Percentiles rank a stretch among this genome's conserved stretches.
Conservation (phyloP, 2,797 vertebrate genomes). For the Rhincodon typus region DNA sequence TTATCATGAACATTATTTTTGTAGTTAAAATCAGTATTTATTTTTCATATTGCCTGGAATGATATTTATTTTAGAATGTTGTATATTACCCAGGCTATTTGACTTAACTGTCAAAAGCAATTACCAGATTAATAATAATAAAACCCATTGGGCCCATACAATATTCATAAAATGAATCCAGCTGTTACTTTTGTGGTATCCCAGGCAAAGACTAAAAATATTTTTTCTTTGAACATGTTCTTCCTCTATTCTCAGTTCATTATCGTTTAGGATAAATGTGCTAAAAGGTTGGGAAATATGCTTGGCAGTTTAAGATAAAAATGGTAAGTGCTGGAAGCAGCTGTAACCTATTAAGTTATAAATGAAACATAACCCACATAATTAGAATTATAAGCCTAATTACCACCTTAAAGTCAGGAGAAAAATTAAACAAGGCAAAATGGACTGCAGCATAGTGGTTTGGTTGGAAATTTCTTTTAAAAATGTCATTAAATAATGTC, state of each 20-base stretch:
- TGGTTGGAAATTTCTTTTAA: not conserved
- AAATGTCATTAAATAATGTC: not conserved
- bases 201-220: not conserved
- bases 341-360: constrained; percentile 19
- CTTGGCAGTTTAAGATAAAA: not conserved
- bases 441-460: not conserved
- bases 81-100: not conserved
- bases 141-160: not conserved
- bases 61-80: constrained; percentile 10
- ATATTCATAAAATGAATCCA: constrained; percentile 26
- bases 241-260: not conserved
- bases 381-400: constrained; percentile 32
- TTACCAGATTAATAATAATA: constrained; percentile 31
- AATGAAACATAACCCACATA: constrained; percentile 24
- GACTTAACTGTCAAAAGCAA: constrained; percentile 24
- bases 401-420: not conserved
- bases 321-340: constrained; percentile 11
- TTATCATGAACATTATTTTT: not conserved
- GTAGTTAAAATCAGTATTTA: constrained; percentile 13
- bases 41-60: not conserved
- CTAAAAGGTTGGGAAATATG: not conserved
- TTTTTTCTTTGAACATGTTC: not conserved
- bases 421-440: constrained; percentile 6
- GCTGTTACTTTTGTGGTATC: constrained; percentile 14
- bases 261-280: constrained; percentile 16